These are phyloP conservation scores for Ectobius pallidus DNA, from an alignment of 2,888 invertebrate species.

Conservation along the genomic window DNA sequence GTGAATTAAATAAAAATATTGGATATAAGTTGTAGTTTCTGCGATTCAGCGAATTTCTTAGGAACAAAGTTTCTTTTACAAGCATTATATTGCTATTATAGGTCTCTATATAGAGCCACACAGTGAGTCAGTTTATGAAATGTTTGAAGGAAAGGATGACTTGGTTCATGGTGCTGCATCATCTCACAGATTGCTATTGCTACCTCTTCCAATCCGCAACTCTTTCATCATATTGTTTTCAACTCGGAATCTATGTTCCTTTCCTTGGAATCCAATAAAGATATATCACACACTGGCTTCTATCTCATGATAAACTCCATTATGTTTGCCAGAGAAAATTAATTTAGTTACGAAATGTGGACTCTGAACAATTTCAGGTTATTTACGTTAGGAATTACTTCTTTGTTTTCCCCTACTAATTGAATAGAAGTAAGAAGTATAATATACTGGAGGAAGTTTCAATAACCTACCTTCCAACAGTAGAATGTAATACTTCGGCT, in stretches of 20 bases:
- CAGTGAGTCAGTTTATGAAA: constrained; percentile 22
- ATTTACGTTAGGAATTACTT: too few species aligned
- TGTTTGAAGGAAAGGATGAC: constrained; percentile 17
- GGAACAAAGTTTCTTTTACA: constrained; percentile 4
- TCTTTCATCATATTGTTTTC: constrained; percentile 24
- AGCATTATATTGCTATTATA: constrained; percentile 21
- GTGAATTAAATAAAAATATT: background rate
- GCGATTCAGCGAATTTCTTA: constrained; percentile 7
- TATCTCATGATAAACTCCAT: too few species aligned
- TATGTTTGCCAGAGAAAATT: too few species aligned
- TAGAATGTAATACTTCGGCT: too few species aligned
- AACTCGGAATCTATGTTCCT: background rate
- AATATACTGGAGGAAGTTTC: too few species aligned
- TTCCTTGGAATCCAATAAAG: background rate
- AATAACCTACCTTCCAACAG: too few species aligned
- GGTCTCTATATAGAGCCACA: constrained; percentile 13
- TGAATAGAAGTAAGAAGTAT: too few species aligned
- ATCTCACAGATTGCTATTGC: constrained; percentile 13
- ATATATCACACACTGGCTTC: too few species aligned
- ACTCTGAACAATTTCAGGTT: too few species aligned
- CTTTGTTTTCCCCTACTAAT: too few species aligned
- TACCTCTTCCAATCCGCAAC: background rate
- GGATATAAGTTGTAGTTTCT: background rate
- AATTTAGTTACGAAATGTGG: too few species aligned
- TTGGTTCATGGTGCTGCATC: constrained; percentile 14